Percentiles rank a stretch among this genome's conserved stretches.
Conservation (phyloP, 2,113 vertebrate genomes). For the Tor tambroides region DNA sequence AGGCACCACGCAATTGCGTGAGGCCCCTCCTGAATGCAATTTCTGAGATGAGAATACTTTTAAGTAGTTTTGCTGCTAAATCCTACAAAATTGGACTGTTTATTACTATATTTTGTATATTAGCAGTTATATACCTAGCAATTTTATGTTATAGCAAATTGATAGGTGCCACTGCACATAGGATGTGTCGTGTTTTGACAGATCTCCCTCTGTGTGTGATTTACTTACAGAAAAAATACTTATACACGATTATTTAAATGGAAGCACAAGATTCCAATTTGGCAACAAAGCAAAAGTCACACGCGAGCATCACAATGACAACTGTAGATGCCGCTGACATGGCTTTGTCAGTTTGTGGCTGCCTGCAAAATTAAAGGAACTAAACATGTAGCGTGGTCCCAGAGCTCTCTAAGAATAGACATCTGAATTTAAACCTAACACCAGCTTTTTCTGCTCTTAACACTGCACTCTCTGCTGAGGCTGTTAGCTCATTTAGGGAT, state of each 20-base stretch:
- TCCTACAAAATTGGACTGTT: neutral
- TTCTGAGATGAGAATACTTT: neutral
- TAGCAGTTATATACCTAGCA: neutral
- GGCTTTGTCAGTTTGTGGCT: neutral
- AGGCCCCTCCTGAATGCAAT: no score
- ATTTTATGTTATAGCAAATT: neutral
- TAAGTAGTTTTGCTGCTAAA: neutral
- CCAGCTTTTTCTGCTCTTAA: constrained; percentile 53
- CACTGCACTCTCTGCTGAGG: constrained; percentile 53
- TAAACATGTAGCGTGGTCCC: neutral
- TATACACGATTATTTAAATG: neutral
- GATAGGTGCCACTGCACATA: neutral
- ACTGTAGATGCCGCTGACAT: neutral
- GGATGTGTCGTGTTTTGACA: constrained; percentile 10
- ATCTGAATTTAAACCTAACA: constrained; percentile 37
- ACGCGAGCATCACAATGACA: neutral
- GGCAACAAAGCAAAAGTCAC: neutral
- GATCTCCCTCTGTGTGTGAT: neutral
- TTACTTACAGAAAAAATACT: neutral
- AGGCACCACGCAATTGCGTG: no score
- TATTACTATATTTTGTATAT: neutral
- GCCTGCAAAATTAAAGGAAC: neutral
- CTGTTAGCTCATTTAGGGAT: constrained; percentile 65
- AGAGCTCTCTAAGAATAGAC: constrained; percentile 22
- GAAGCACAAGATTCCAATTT: constrained; percentile 6